These are phyloP conservation scores for Teleopsis dalmanni DNA, from an alignment of 1,140 invertebrate genomes.

Conservation along the genomic window DNA sequence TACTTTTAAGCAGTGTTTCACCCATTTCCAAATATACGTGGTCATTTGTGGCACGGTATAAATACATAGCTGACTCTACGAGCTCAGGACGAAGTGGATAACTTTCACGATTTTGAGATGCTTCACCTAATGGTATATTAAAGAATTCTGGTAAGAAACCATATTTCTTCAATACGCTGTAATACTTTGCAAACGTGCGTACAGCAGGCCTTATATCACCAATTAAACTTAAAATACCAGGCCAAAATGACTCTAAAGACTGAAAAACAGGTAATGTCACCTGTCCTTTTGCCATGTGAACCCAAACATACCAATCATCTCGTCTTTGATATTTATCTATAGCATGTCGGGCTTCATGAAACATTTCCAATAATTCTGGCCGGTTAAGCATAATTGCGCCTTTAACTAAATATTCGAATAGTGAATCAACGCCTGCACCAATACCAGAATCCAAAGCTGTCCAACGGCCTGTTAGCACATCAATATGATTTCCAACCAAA, in stretches of 20 bases:
- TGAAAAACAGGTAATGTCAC: conserved; percentile 96
- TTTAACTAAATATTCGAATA: conserved; percentile 98
- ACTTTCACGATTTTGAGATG: conserved; percentile 75
- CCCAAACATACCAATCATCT: conserved; percentile 96
- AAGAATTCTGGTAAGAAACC: conserved; percentile 98
- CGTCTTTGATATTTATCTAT: conserved; percentile 86
- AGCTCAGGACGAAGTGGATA: conserved; percentile 95
- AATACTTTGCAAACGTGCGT: conserved; percentile 91
- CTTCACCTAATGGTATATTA: conserved; percentile 82
- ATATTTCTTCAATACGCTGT: conserved; percentile 92
- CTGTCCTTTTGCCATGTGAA: conserved; percentile 89
- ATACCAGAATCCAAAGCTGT: conserved; percentile 91
- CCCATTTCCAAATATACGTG: conserved; percentile 85
- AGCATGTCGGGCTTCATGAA: conserved; percentile 69
- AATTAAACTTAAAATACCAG: conserved; percentile 85
- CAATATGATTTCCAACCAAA: conserved; percentile 93
- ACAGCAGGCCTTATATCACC: conserved; percentile 86
- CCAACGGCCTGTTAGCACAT: conserved; percentile 91
- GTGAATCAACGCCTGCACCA: conserved; percentile 94
- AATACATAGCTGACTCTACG: conserved; percentile 93
- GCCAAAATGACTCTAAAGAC: conserved; percentile 97
- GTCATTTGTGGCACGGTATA: conserved; percentile 90
- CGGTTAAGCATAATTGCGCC: conserved; percentile 72
- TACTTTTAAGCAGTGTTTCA: conserved; percentile 78
- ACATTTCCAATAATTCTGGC: conserved; percentile 87